Evolutionary conservation across 2,888 invertebrate species (phyloP).

Genomic region (Melieria crassipennis): DNA sequence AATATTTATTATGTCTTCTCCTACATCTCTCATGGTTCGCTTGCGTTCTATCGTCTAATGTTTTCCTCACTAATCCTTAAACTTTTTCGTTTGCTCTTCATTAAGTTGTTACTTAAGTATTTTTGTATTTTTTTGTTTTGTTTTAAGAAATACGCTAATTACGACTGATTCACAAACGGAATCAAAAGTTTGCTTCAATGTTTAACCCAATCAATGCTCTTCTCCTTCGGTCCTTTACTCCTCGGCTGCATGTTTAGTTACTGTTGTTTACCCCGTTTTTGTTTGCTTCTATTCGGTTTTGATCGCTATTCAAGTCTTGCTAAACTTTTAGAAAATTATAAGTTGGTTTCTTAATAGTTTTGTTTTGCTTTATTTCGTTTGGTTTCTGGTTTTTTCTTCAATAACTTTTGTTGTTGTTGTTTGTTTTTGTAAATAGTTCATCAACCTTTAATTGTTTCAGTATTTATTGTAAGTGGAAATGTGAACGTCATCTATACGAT

Average conservation of each 20-base stretch:
- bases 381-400: constrained; percentile 38
- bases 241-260: neutral
- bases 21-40: neutral
- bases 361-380: constrained; percentile 38
- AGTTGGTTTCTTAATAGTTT: constrained; percentile 33
- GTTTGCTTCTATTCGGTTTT: constrained; percentile 27
- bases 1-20: neutral
- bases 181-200: too few relatives aligned
- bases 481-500: too few relatives aligned
- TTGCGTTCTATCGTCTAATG: neutral
- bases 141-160: neutral
- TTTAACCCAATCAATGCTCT: too few relatives aligned
- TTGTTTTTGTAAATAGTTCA: constrained; percentile 59
- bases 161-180: too few relatives aligned
- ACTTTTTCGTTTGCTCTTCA: neutral
- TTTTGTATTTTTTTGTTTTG: neutral
- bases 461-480: constrained; percentile 40
- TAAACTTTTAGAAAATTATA: constrained; percentile 43
- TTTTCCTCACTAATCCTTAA: neutral
- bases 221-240: neutral
- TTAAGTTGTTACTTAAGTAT: constrained; percentile 19
- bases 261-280: constrained; percentile 9
- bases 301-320: constrained; percentile 53
- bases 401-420: constrained; percentile 37
- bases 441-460: constrained; percentile 59